Evolutionary conservation across 2,888 invertebrate genomes (phyloP).

Genomic region (Mimumesa dahlbomi): DNA sequence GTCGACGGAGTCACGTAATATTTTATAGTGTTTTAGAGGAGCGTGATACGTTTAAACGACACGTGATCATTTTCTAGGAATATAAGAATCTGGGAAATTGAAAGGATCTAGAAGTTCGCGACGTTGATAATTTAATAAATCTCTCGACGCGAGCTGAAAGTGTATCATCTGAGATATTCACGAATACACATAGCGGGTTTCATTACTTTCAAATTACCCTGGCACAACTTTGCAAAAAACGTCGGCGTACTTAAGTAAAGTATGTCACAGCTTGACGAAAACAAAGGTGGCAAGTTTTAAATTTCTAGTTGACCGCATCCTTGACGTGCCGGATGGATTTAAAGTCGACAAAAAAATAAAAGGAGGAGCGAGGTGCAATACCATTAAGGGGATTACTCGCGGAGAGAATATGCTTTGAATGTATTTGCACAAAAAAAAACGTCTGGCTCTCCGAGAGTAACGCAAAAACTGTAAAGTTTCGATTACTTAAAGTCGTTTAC

Average conservation of each 20-base stretch:
- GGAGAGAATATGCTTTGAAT: slow-evolving; percentile 39
- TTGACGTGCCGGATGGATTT: slow-evolving; percentile 34
- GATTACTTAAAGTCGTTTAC: slow-evolving; percentile 31
- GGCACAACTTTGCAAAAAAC: slow-evolving; percentile 3
- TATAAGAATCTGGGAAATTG: no score
- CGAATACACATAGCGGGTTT: not conserved
- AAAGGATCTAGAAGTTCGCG: no score
- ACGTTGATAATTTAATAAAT: no score
- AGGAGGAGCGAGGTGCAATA: slow-evolving; percentile 4
- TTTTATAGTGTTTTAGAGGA: no score
- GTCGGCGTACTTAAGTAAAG: slow-evolving; percentile 18
- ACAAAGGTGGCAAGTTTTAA: slow-evolving; percentile 36
- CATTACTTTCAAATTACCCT: slow-evolving; percentile 6
- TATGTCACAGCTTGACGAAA: slow-evolving; percentile 12
- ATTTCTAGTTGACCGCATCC: slow-evolving; percentile 20
- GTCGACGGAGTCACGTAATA: no score
- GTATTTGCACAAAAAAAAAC: slow-evolving; percentile 7
- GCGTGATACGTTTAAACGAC: no score
- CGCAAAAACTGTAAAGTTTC: slow-evolving; percentile 22
- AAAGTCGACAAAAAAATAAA: slow-evolving; percentile 32
- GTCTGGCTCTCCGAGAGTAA: not conserved
- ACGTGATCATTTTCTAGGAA: no score
- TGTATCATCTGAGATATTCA: not conserved
- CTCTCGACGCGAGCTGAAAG: not conserved
- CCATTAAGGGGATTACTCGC: slow-evolving; percentile 49